These are phyloP conservation scores for Tolmerus cingulatus DNA, from an alignment of 2,888 invertebrate genomes.

Conservation along the genomic window DNA sequence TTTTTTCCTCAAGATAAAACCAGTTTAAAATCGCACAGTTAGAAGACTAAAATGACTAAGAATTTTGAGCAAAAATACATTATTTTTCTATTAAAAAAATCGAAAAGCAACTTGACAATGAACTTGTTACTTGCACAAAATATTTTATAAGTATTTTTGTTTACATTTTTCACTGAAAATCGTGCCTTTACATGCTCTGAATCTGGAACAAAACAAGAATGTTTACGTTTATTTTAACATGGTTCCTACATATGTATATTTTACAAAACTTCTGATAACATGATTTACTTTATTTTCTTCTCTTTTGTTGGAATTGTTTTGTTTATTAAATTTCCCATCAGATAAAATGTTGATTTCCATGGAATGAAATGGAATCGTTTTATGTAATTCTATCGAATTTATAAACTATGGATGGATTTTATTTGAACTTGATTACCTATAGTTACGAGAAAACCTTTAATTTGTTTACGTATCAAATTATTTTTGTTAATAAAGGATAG, in stretches of 20 bases:
- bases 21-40: not conserved
- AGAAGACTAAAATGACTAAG: too few species aligned
- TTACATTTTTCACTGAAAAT: not conserved
- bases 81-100: too few species aligned
- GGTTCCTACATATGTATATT: too few species aligned
- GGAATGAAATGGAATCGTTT: not conserved
- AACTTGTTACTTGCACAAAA: not conserved
- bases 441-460: too few species aligned
- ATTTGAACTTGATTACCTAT: not conserved
- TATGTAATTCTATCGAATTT: not conserved
- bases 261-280: too few species aligned
- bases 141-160: not conserved
- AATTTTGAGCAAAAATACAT: too few species aligned
- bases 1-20: not conserved
- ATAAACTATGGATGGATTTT: not conserved
- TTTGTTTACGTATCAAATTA: too few species aligned
- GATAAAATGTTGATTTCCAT: not conserved
- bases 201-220: not conserved
- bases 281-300: not conserved
- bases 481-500: too few species aligned
- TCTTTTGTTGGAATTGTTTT: not conserved
- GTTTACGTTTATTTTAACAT: not conserved
- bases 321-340: not conserved
- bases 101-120: not conserved
- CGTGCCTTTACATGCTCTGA: not conserved